These are phyloP conservation scores for Saccopteryx bilineata DNA, from an alignment of 2,113 vertebrate genomes.

Conservation along the genomic window DNA sequence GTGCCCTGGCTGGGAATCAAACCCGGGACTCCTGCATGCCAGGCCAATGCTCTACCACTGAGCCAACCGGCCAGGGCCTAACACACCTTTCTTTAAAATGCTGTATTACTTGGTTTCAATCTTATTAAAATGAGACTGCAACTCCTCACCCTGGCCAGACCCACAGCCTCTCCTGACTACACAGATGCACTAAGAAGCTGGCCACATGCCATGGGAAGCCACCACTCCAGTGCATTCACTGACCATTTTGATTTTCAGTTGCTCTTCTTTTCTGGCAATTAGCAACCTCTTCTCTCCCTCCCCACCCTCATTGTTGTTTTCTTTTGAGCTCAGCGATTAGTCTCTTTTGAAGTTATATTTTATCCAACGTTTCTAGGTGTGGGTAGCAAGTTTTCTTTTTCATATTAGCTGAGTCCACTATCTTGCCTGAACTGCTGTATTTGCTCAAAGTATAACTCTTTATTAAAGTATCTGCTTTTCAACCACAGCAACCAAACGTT, in stretches of 20 bases:
- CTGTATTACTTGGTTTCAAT: not conserved
- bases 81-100: not conserved
- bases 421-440: not conserved
- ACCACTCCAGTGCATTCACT: not conserved
- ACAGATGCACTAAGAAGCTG: not conserved
- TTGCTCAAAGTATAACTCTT: constrained; percentile 33
- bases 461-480: constrained; percentile 40
- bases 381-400: not conserved
- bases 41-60: too few relatives aligned
- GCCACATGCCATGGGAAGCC: not conserved
- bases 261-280: not conserved
- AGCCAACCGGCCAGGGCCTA: too few relatives aligned
- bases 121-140: not conserved
- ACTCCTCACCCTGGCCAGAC: not conserved
- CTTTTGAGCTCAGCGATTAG: constrained; percentile 3
- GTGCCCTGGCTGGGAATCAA: too few relatives aligned
- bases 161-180: not conserved
- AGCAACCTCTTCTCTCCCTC: fast-evolving
- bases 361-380: not conserved
- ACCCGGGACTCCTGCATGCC: too few relatives aligned
- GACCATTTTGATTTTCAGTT: not conserved
- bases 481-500: not conserved
- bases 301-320: fast-evolving
- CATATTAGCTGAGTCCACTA: not conserved
- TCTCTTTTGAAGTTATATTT: constrained; percentile 46